Evolutionary conservation across 2,888 invertebrate genomes (phyloP), one percentile per base, ranked within the genome.

Genomic region (Pyrrhia umbra): DNA sequence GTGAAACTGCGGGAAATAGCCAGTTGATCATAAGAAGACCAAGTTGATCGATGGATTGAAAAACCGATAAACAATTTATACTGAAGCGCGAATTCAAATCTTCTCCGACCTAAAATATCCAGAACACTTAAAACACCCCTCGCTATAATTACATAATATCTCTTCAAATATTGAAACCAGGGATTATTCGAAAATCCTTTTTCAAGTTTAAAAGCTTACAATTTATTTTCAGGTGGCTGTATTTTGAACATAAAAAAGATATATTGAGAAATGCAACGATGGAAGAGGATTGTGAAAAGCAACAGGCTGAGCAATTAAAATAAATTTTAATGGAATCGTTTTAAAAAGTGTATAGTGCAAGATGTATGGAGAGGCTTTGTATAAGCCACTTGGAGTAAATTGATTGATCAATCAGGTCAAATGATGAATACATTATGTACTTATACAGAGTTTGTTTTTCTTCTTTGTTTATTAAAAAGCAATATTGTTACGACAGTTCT

Each of bases 181-280:
- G 25, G 56, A 57, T 72, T 54, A 55, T 18, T 45, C 6, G 3
- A 47, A 52, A 46, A 56, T 34, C 34, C 6, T 62, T 65, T 69
- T 47, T n/a, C n/a, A 66, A 34, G 30, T 50, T 55, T 61, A 27
- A 73, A 9, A 50, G 18, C 50, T 21, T 54, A 34, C 23, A 57
- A 45, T 66, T 56, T 68, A 56, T 57, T 91, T 93, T 56, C 90
- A 97, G 97, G 56, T 97, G 97, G 97, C 95, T 97, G 94, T 97
- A 97, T 86, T 95, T 95, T 72, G 96, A 97, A 85, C 96, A 96
- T 58, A 81, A 82, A 95, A 93, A 72, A 93, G 95, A 81, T 96
- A 96, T 77, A 88, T 84, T 72, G 88, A 88, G 75, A 49, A 68
- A 60, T 8, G 85, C 83, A 73, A 77, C 77, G 6, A 83, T 86